Base-by-base conservation (phyloP, 2,113 vertebrate genomes). In the Neolamprologus tretocephalus region DNA sequence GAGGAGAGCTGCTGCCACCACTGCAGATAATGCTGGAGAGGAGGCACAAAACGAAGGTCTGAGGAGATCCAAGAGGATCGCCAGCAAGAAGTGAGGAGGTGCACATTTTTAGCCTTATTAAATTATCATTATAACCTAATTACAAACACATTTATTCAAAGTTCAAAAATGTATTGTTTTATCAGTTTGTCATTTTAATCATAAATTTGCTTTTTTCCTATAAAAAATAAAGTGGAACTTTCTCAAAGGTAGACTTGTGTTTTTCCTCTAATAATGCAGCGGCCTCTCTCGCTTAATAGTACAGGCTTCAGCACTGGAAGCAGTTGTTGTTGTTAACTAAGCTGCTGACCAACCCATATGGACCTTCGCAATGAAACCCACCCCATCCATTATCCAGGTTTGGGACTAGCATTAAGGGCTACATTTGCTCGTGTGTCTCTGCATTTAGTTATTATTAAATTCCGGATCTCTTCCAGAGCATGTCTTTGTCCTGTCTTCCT, bases 21-120 rank as follows among this genome's bases (percentile, higher is more conserved):
- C 53, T 53, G 83, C 57, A 19, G n/a, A 2, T 2, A 31, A 6
- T 12, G 80, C 31, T n/a, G 68, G 1, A 26, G 80, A 71, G 8
- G 80, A 86, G 68, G 16, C 61, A 1, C 81, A 11, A 1, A 45
- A 4, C 2, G 0, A 9, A 0, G 86, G 54, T 1, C 86, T 86
- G 11, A 92, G 95, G 7, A 89, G 95, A 7, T 96, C 95, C 3
- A 96, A 90, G 91, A 95, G 95, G 85, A 94, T 94, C 0, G 92
- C 93, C 6, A 91, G 4, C 45, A 93, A 61, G 53, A 93, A 19
- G 3, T 90, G 51, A 90, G 9, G 8, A 88, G 23, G 23, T 75
- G 71, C 5, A 23, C 14, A 47, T 28, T 75, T 68, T 78, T 78
- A 49, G 23, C 42, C 71, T n/a, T 19, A 8, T 28, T 2, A 26